These are phyloP conservation scores for Dasyurus viverrinus DNA, from an alignment of 2,113 vertebrate species.

Conservation along the genomic window DNA sequence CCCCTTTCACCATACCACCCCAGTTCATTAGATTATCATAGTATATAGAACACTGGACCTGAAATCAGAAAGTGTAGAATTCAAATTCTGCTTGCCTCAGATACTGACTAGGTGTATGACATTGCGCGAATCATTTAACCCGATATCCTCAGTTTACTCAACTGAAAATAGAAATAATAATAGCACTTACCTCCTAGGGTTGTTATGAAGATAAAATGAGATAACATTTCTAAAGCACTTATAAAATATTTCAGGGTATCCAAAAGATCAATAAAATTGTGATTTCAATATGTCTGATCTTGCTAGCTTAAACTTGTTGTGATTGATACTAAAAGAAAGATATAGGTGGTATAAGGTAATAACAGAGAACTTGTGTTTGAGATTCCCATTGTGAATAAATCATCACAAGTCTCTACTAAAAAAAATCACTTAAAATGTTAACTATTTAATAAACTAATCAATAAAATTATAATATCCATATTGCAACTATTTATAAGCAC, in stretches of 20 bases:
- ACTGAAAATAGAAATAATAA: neutral
- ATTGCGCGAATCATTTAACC: neutral
- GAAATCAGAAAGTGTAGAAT: neutral
- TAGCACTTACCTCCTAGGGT: neutral
- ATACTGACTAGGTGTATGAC: neutral
- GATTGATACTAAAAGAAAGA: neutral
- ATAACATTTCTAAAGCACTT: neutral
- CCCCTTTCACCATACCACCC: neutral
- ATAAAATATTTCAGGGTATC: neutral
- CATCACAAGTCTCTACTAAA: neutral
- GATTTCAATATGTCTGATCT: neutral
- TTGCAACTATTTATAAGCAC: neutral
- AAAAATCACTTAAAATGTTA: neutral
- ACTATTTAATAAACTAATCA: neutral
- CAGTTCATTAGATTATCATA: neutral
- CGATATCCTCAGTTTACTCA: neutral
- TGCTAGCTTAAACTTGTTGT: neutral
- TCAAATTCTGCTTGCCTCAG: neutral
- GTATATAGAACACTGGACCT: neutral
- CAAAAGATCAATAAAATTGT: conserved; percentile 14
- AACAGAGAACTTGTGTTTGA: neutral
- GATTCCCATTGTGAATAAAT: neutral
- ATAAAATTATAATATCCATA: neutral
- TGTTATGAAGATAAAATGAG: neutral
- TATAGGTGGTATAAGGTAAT: neutral